Conservation (phyloP, 2,888 invertebrate genomes). For the Ennomos erosarius region DNA sequence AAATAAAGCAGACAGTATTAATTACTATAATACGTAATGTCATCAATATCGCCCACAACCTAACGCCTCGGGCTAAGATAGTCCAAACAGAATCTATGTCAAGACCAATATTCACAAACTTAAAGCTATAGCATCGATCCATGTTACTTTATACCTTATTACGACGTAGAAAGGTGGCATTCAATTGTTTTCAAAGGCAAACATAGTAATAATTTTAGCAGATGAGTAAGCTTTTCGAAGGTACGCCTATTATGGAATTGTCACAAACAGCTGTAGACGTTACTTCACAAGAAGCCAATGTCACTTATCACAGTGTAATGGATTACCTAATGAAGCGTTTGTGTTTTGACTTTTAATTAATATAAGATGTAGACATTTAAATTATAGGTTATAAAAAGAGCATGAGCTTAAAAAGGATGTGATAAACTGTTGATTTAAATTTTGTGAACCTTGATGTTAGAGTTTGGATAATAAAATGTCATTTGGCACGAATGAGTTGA, state of each 20-base stretch:
- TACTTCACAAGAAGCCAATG: constrained; percentile 39
- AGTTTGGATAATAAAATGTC: background rate
- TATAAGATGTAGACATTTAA: constrained; percentile 13
- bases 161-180: background rate
- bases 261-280: constrained; percentile 49
- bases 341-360: constrained; percentile 29
- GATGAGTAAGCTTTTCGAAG: constrained; percentile 48
- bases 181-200: background rate
- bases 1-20: constrained; percentile 35
- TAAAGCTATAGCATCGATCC: background rate
- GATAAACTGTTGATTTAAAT: constrained; percentile 2
- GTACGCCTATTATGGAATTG: constrained; percentile 54
- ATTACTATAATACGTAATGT: constrained; percentile 38
- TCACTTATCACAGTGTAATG: constrained; percentile 32
- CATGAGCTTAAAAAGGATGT: constrained; percentile 34
- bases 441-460: constrained; percentile 1
- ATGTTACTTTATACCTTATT: constrained; percentile 29
- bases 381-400: constrained; percentile 38
- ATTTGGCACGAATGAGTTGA: background rate
- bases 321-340: constrained; percentile 38
- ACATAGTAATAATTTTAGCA: constrained; percentile 21
- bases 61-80: constrained; percentile 51
- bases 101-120: constrained; percentile 53
- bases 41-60: constrained; percentile 57
- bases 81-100: constrained; percentile 63